Evolutionary conservation across 2,888 invertebrate genomes (phyloP).

Genomic region (Argyresthia albistria): DNA sequence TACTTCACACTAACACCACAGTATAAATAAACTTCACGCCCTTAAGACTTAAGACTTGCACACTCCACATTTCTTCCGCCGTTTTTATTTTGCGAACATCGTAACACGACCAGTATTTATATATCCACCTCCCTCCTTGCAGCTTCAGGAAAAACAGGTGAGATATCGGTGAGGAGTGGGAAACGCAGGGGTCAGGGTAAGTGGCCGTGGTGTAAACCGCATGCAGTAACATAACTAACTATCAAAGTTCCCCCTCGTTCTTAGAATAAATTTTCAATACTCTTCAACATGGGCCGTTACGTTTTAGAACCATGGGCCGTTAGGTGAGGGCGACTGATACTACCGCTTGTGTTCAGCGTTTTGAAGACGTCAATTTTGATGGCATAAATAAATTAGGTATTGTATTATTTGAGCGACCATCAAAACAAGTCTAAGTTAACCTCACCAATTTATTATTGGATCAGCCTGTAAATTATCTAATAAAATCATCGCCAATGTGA

Average conservation of each 20-base stretch:
- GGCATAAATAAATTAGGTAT: too few species aligned
- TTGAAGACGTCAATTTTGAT: too few species aligned
- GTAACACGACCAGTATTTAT: constrained; percentile 17
- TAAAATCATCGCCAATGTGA: too few species aligned
- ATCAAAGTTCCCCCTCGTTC: constrained; percentile 50
- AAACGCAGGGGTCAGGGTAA: not conserved
- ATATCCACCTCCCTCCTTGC: constrained; percentile 18
- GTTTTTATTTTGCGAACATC: constrained; percentile 39
- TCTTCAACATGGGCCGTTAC: constrained; percentile 51
- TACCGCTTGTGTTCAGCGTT: too few species aligned
- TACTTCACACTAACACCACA: constrained; percentile 4
- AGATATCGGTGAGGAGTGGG: not conserved
- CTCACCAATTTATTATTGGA: too few species aligned
- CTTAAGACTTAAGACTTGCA: constrained; percentile 26
- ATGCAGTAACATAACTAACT: constrained; percentile 56
- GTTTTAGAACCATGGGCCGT: constrained; percentile 48
- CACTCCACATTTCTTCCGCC: constrained; percentile 44
- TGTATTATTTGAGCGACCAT: too few species aligned
- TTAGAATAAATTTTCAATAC: constrained; percentile 70
- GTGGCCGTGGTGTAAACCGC: constrained; percentile 16
- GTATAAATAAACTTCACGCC: constrained; percentile 5
- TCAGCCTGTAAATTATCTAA: too few species aligned
- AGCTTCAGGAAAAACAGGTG: not conserved
- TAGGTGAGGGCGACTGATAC: too few species aligned
- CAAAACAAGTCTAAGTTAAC: too few species aligned